phyloP scores from a whole-genome alignment of 2,888 invertebrate genomes.

The Coelinius sp. region DNA sequence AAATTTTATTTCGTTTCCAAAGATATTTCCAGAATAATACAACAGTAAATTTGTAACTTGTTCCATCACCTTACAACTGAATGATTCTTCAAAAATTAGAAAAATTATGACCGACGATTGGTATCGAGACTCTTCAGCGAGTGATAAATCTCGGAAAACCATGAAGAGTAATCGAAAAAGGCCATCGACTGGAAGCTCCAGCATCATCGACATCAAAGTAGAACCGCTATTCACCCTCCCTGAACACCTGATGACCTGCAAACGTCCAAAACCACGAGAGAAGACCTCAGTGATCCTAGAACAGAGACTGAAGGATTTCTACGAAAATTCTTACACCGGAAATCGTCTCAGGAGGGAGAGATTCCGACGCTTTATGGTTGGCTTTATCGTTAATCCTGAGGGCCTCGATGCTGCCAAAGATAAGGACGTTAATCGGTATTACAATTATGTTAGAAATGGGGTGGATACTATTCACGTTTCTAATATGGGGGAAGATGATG shows the following conservation, averaged over 20 bases:
- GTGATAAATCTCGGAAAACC: conserved; percentile 71
- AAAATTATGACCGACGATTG: conserved; percentile 19
- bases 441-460: conserved; percentile 91
- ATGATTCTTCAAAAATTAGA: neutral
- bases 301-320: conserved; percentile 32
- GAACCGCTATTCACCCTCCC: conserved; percentile 77
- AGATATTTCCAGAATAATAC: no score
- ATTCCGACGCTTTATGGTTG: conserved; percentile 85
- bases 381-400: conserved; percentile 78
- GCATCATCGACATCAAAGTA: conserved; percentile 70
- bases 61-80: neutral
- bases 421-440: conserved; percentile 82
- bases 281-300: conserved; percentile 27
- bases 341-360: conserved; percentile 83
- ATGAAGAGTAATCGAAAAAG: conserved; percentile 66
- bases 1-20: neutral
- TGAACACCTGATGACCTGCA: conserved; percentile 73
- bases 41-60: no score
- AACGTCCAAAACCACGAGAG: conserved; percentile 66
- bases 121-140: conserved; percentile 69
- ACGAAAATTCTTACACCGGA: conserved; percentile 76
- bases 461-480: conserved; percentile 92
- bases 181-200: conserved; percentile 73
- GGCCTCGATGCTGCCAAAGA: conserved; percentile 73
- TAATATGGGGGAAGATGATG: conserved; percentile 82